Evolutionary conservation across 1,140 invertebrate genomes (phyloP).

Genomic region (Elysia chlorotica): DNA sequence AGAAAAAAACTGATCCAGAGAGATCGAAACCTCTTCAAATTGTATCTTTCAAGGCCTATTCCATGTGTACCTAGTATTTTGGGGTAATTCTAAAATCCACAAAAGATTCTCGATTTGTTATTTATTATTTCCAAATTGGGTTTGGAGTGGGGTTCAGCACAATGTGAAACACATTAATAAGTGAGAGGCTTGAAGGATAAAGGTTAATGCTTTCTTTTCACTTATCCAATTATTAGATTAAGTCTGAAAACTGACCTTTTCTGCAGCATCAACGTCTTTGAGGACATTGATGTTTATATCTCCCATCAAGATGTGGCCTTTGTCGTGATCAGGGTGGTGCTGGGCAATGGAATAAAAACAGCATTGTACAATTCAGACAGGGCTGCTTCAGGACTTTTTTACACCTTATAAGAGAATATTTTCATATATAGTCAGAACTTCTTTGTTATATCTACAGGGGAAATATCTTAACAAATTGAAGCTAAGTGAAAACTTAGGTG

Average conservation of each 20-base stretch:
- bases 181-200: background rate
- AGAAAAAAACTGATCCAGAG: no score
- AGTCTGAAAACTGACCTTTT: slow-evolving; percentile 42
- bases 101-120: background rate
- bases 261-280: slow-evolving; percentile 76
- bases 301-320: slow-evolving; percentile 90
- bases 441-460: no score
- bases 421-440: no score
- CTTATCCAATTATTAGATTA: background rate
- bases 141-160: background rate
- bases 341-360: no score
- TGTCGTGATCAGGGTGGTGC: slow-evolving; percentile 91
- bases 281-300: slow-evolving; percentile 97
- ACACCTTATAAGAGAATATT: no score
- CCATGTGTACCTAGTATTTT: no score
- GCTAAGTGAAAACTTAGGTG: no score
- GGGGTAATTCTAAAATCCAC: background rate
- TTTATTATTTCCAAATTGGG: background rate
- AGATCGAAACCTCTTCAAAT: no score
- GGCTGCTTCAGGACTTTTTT: no score
- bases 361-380: no score
- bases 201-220: background rate
- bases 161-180: background rate
- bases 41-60: no score
- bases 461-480: no score